Conservation (phyloP, 2,888 invertebrate species). For the Ephialtes manifestator region DNA sequence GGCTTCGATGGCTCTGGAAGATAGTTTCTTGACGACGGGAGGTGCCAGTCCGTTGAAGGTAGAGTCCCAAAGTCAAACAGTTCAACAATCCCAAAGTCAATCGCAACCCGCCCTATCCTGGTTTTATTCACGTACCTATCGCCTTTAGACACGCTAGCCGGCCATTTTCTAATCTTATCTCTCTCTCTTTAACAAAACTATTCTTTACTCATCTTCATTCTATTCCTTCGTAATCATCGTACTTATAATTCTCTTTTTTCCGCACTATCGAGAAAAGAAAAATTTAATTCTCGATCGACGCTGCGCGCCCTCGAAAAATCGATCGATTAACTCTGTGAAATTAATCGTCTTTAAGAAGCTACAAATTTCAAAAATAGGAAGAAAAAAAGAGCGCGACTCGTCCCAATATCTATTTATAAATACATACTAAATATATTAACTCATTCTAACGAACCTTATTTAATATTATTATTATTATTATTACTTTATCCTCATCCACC, state of each 20-base stretch:
- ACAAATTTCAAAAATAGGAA: slow-evolving; percentile 30
- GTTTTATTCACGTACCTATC: slow-evolving; percentile 85
- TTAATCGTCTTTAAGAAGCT: slow-evolving; percentile 32
- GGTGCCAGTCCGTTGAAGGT: slow-evolving; percentile 89
- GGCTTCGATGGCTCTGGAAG: slow-evolving; percentile 93
- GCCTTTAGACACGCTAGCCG: slow-evolving; percentile 86
- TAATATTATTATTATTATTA: slow-evolving; percentile 56
- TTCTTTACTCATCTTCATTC: slow-evolving; percentile 55
- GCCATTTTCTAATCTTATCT: slow-evolving; percentile 78
- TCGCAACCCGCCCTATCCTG: slow-evolving; percentile 84
- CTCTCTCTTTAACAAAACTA: slow-evolving; percentile 57
- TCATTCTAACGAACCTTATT: slow-evolving; percentile 68
- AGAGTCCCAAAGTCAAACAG: slow-evolving; percentile 83
- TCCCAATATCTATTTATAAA: slow-evolving; percentile 62
- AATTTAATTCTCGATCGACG: slow-evolving; percentile 12
- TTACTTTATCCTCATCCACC: slow-evolving; percentile 59
- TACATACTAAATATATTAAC: slow-evolving; percentile 64
- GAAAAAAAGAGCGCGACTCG: slow-evolving; percentile 42
- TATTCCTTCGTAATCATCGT: slow-evolving; percentile 59
- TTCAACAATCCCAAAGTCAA: slow-evolving; percentile 73
- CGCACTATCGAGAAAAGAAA: background rate
- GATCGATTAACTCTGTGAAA: slow-evolving; percentile 36
- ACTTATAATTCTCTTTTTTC: slow-evolving; percentile 43
- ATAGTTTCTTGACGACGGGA: slow-evolving; percentile 91
- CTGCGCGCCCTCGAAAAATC: slow-evolving; percentile 24